Percentiles rank a stretch among this genome's conserved stretches.
Evolutionary conservation across 2,113 vertebrate species (phyloP).

Genomic region (Sinocyclocheilus grahami): DNA sequence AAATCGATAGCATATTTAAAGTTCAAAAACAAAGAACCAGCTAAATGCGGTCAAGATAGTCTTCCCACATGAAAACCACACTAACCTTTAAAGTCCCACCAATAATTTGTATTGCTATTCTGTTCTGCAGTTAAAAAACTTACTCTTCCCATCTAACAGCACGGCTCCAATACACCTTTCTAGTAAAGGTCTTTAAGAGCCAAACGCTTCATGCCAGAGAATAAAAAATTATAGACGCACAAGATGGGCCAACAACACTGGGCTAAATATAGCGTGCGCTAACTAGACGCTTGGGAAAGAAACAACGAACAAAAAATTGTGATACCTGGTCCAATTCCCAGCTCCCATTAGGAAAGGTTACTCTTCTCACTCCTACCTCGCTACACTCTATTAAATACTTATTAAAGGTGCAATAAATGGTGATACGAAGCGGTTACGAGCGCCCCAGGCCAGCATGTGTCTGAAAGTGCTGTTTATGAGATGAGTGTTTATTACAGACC

Average conservation of each 20-base stretch:
- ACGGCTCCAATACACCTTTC: slow-evolving; percentile 50
- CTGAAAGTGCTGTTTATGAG: slow-evolving; percentile 74
- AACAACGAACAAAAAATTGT: slow-evolving; percentile 47
- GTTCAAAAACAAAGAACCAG: neutral
- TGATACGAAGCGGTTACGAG: slow-evolving; percentile 76
- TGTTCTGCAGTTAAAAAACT: slow-evolving; percentile 58
- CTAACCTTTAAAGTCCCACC: neutral
- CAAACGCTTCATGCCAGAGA: slow-evolving; percentile 35
- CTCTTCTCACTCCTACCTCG: slow-evolving; percentile 66
- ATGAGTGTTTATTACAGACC: slow-evolving; percentile 73
- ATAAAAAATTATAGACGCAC: slow-evolving; percentile 24
- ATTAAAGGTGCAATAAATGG: slow-evolving; percentile 79
- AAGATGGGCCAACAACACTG: slow-evolving; percentile 32
- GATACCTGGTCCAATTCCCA: slow-evolving; percentile 64
- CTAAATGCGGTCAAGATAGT: slow-evolving; percentile 37
- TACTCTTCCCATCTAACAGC: slow-evolving; percentile 38
- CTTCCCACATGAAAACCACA: slow-evolving; percentile 16
- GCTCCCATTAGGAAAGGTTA: slow-evolving; percentile 67
- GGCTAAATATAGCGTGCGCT: slow-evolving; percentile 14
- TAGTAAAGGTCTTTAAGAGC: slow-evolving; percentile 51
- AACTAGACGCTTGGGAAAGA: slow-evolving; percentile 16
- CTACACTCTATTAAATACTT: slow-evolving; percentile 69
- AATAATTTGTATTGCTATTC: slow-evolving; percentile 28
- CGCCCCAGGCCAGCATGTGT: slow-evolving; percentile 67
- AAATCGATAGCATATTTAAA: neutral